phyloP scores from a whole-genome alignment of 2,888 invertebrate species.

The Conops quadrifasciatus region DNA sequence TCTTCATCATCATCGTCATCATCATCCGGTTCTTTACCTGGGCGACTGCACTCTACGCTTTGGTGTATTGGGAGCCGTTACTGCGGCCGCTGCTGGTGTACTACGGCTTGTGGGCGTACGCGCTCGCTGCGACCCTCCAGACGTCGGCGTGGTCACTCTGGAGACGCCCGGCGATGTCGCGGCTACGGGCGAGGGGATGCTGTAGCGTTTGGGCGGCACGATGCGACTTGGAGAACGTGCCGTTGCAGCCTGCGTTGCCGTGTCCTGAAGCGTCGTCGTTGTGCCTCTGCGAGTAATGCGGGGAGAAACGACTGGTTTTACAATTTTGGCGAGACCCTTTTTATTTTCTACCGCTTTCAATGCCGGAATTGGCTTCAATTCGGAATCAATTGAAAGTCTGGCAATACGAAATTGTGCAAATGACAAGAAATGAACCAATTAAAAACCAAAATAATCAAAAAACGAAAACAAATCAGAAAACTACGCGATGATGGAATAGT shows the following conservation, averaged over 20 bases:
- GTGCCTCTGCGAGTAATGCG: conserved; percentile 56
- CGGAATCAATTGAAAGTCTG: conserved; percentile 10
- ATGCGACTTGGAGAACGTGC: conserved; percentile 64
- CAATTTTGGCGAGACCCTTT: conserved; percentile 12
- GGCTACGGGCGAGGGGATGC: conserved; percentile 49
- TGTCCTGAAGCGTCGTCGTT: conserved; percentile 53
- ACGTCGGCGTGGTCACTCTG: conserved; percentile 46
- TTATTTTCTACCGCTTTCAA: background rate
- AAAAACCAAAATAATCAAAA: background rate
- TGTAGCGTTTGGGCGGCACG: conserved; percentile 64
- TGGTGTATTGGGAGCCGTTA: conserved; percentile 62
- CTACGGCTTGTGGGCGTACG: conserved; percentile 58
- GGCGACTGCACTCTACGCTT: conserved; percentile 62
- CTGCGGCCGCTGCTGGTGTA: conserved; percentile 20
- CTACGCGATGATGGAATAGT: conserved; percentile 14
- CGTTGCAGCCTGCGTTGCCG: conserved; percentile 44
- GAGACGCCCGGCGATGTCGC: conserved; percentile 26
- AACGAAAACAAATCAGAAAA: conserved; percentile 1
- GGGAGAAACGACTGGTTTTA: conserved; percentile 50
- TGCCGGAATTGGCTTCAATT: conserved; percentile 7
- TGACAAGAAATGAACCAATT: background rate
- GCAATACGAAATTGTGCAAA: background rate
- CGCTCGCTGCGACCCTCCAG: conserved; percentile 48
- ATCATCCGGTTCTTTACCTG: conserved; percentile 49
- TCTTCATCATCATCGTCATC: background rate